phyloP scores from a whole-genome alignment of 2,888 invertebrate species.

The Eugnorisma glareosa region DNA sequence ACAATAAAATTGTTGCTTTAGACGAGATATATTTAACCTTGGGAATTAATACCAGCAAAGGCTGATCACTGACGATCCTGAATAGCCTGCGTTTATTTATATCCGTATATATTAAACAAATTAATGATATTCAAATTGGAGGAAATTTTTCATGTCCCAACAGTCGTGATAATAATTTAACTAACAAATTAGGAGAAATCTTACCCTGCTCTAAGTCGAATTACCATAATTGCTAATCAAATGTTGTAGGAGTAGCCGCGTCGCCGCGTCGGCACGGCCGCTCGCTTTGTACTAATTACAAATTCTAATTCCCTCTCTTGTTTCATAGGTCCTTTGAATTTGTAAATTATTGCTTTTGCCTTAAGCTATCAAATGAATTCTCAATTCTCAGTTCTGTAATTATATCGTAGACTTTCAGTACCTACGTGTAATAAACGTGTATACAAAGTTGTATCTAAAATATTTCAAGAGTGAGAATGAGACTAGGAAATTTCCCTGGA shows the following conservation, averaged over 20 bases:
- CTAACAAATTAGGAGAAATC: constrained; percentile 90
- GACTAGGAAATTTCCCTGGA: neutral
- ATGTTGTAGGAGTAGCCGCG: constrained; percentile 87
- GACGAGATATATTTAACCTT: neutral
- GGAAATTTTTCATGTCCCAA: constrained; percentile 76
- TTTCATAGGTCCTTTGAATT: constrained; percentile 89
- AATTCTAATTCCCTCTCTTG: constrained; percentile 90
- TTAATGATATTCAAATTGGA: constrained; percentile 69
- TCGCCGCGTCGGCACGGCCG: constrained; percentile 80
- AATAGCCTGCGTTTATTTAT: constrained; percentile 31
- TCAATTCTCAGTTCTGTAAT: constrained; percentile 60
- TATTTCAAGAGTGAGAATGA: neutral
- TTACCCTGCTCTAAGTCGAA: constrained; percentile 89
- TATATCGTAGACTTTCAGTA: constrained; percentile 40
- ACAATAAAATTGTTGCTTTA: neutral
- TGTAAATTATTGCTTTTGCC: constrained; percentile 87
- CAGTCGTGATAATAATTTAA: constrained; percentile 86
- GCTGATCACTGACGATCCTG: constrained; percentile 11
- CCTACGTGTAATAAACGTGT: constrained; percentile 26
- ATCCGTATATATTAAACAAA: constrained; percentile 36
- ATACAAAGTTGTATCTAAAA: constrained; percentile 13
- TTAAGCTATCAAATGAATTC: constrained; percentile 84
- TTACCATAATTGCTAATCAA: constrained; percentile 91
- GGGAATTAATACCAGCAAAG: neutral
- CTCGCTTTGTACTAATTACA: constrained; percentile 88